These are phyloP conservation scores for Miltochrista miniata DNA, from an alignment of 2,888 invertebrate genomes.

Conservation along the genomic window DNA sequence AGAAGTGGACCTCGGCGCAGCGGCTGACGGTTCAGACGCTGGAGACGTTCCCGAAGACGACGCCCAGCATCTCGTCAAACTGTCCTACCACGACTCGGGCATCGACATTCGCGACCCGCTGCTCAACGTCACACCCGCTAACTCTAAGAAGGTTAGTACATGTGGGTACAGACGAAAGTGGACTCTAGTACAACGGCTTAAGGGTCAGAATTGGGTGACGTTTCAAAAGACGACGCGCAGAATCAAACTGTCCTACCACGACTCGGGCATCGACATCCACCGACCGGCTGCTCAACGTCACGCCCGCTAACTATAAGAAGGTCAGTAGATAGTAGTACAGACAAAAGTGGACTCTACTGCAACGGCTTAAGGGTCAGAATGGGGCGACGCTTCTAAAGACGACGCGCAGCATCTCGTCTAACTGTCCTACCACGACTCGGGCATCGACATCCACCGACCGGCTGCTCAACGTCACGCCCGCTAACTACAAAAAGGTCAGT, in stretches of 20 bases:
- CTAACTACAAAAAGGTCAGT: slow-evolving; percentile 80
- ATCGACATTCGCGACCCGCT: slow-evolving; percentile 93
- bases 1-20: slow-evolving; percentile 37
- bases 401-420: slow-evolving; percentile 84
- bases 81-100: slow-evolving; percentile 94
- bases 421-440: slow-evolving; percentile 94
- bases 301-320: slow-evolving; percentile 85
- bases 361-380: slow-evolving; percentile 52
- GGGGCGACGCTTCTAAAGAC: slow-evolving; percentile 40
- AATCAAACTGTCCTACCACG: slow-evolving; percentile 93
- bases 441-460: slow-evolving; percentile 93
- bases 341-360: slow-evolving; percentile 36
- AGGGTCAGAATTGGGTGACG: slow-evolving; percentile 54
- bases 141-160: slow-evolving; percentile 84
- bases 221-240: slow-evolving; percentile 55
- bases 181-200: slow-evolving; percentile 38
- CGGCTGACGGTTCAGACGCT: slow-evolving; percentile 52
- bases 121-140: slow-evolving; percentile 86
- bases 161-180: slow-evolving; percentile 6
- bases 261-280: slow-evolving; percentile 94
- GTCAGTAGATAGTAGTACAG: too few species aligned
- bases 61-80: slow-evolving; percentile 87
- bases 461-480: slow-evolving; percentile 85
- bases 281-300: slow-evolving; percentile 87
- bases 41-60: slow-evolving; percentile 46